Base-by-base conservation (phyloP, 2,797 vertebrate species). In the Somateria mollissima region DNA sequence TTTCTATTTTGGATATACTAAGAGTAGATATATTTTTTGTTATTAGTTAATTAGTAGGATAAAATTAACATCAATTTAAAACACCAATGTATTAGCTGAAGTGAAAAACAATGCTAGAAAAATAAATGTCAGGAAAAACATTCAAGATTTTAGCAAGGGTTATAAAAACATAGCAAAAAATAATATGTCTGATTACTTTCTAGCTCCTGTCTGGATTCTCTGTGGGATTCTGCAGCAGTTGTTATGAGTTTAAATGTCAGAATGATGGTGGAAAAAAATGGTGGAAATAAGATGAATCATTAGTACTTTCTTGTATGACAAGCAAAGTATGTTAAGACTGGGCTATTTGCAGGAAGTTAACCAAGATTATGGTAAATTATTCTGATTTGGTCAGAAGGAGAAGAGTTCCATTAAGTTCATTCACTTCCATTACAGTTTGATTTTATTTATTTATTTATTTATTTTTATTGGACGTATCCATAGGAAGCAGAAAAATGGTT, bases 101-200 rank as follows among this genome's bases (percentile, higher is more conserved):
- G 41, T 83, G 65, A 80, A 93, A 94, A 90, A 77, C 51, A 93
- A 72, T 80, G n/a, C 15, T 71, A 36, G 30, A 34, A 75, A 94
- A 74, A 87, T 39, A 81, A 84, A 93, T 72, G 11, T 10, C 9
- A 19, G 28, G 56, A 78, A 81, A 90, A 90, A 17, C 9, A 61
- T 80, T 70, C 69, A 65, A 13, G 8, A 17, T 62, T 81, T 81
- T 64, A 76, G 9, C 10, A 77, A 34, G 32, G 14, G 7, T 89
- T 93, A 66, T 80, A 77, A 89, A 93, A 92, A 32, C 36, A 41
- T 13, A 77, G 28, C 39, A 71, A 90, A 94, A 80, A 45, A 71
- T 93, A 95, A 74, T 76, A 54, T 19, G 10, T n/a, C 41, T 95
- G 58, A 79, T 87, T 89, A 27, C 15, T 58, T 91, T 92, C 71